A percentile compares a stretch with the other conserved stretches of the same genome.
These are phyloP conservation scores for Exaiptasia diaphana DNA, from an alignment of 64 coral and sea anemone genomes.

Conservation along the genomic window DNA sequence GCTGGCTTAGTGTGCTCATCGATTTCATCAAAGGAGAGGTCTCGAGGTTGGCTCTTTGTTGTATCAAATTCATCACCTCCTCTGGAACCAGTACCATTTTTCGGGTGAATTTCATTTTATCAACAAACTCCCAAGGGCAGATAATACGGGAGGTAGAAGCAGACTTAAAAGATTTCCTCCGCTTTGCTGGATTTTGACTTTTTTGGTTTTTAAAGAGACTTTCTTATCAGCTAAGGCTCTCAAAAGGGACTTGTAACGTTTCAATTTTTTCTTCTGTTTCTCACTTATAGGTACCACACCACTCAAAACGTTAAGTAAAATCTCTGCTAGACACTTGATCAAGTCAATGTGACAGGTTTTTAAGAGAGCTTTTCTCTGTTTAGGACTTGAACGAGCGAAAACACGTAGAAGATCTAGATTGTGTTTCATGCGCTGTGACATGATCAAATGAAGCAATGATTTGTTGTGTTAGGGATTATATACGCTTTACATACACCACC, in stretches of 20 bases:
- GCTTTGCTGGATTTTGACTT: no score
- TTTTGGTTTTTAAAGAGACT: no score
- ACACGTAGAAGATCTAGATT: not conserved
- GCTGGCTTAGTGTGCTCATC: not conserved
- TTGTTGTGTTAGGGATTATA: not conserved
- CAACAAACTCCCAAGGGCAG: no score
- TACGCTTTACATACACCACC: not conserved
- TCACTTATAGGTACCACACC: not conserved
- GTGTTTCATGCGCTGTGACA: not conserved
- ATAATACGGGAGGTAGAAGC: no score
- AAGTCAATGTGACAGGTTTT: not conserved
- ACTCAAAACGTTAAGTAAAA: not conserved
- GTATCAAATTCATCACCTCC: not conserved
- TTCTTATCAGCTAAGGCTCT: not conserved
- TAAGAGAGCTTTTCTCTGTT: not conserved
- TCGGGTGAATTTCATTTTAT: no score
- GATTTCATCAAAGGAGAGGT: not conserved
- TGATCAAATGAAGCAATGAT: not conserved
- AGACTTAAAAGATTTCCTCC: no score
- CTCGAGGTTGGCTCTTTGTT: no score
- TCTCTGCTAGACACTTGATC: not conserved
- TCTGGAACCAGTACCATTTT: not conserved
- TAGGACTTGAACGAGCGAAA: not conserved
- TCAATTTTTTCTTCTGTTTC: not conserved
- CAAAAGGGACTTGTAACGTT: not conserved